Base-by-base conservation (phyloP, 2,888 invertebrate genomes). In the Altica lythri region DNA sequence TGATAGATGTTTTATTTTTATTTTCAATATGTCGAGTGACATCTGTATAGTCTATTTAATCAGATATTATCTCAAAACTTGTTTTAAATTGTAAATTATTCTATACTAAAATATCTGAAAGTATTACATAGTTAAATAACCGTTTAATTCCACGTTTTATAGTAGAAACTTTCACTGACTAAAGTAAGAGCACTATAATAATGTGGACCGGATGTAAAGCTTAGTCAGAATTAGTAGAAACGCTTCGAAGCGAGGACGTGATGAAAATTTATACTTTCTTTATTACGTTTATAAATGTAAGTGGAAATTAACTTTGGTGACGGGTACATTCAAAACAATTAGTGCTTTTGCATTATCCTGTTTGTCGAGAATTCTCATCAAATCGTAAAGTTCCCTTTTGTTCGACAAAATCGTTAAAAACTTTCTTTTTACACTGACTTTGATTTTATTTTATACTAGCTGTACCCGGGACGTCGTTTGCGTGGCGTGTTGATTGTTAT, bases 211-310 rank as follows among this genome's bases (percentile, higher is more conserved):
- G 55, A 59, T 55, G 61, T 56, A 60, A 56, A 58, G 55, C 58
- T 57, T 57, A 54, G 58, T 57, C 44, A 48, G 62, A 62, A 62
- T 62, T 60, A 62, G 58, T 53, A 58, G 54, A 56, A 60, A 40
- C 40, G 40, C 13, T 40, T 58, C 56, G 47, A 53, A 55, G 51
- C 38, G 53, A 51, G 48, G 57, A 62, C 55, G 59, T 57, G 61
- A 59, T 53, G 56, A 56, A 60, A 61, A 55, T 63, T 63, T 63
- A 63, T 61, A 59, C 58, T 55, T 63, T 63, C 63, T 63, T 61
- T 61, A 61, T 61, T 58, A 38, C 54, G 34, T 49, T 51, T 57
- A 59, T 55, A 58, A 58, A 58, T 55, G 58, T 58, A 48, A 52
- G 48, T 57, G 56, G 50, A 58, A 62, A 62, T 62, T 62, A 60